Evolutionary conservation across 2,888 invertebrate species (phyloP).

Genomic region (Plusia festucae): DNA sequence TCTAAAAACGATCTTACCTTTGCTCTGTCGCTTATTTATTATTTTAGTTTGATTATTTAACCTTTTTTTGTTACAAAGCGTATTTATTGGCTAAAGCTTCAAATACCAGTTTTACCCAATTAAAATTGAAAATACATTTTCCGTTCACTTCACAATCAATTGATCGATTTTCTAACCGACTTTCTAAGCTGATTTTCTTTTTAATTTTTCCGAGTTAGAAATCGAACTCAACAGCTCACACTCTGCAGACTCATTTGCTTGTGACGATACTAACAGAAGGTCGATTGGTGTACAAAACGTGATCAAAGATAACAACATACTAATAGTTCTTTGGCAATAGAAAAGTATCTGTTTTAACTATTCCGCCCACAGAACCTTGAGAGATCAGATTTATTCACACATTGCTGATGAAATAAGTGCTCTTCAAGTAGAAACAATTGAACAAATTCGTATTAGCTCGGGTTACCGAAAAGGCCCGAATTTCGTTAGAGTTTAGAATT

Average conservation of each 20-base stretch:
- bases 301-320: constrained; percentile 9
- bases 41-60: no score
- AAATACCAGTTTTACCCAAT: no score
- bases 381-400: constrained; percentile 26
- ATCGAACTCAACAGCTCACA: neutral
- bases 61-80: no score
- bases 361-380: constrained; percentile 26
- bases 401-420: constrained; percentile 30
- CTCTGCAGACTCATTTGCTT: neutral
- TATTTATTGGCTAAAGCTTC: no score
- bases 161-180: no score
- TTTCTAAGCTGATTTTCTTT: no score
- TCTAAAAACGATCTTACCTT: no score
- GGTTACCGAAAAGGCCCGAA: neutral
- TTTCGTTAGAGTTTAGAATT: neutral
- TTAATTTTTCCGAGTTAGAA: neutral
- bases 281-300: neutral
- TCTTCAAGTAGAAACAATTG: constrained; percentile 32
- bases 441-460: constrained; percentile 21
- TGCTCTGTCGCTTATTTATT: no score
- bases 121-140: no score
- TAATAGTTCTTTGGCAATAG: constrained; percentile 10
- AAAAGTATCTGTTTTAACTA: constrained; percentile 11
- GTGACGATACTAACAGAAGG: neutral
- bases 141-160: no score